Base-by-base conservation (phyloP, 2,113 vertebrate species). In the Penelope pileata region DNA sequence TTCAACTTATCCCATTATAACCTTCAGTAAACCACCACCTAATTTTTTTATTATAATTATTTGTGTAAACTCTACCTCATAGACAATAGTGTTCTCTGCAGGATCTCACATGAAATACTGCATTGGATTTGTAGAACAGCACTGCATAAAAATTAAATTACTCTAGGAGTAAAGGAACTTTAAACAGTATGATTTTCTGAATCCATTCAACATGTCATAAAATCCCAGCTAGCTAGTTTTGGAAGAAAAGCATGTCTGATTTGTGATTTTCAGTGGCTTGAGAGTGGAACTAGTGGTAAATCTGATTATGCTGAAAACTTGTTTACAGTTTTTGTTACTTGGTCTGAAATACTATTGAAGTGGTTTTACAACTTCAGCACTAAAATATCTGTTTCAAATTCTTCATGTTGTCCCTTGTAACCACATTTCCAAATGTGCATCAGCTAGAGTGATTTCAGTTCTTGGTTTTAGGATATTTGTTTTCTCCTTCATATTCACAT, bases 21-120 rank as follows among this genome's bases (percentile, higher is more conserved):
- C 53, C 48, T 90, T 53, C 59, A 88, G 54, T 90, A 90, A 96
- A 96, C 85, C 88, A 90, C 72, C 43, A 73, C 75, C 88, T 95
- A 96, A 95, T 96, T 95, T 94, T 96, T 96, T 95, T 87, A 95
- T 96, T 96, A 95, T 94, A 96, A 96, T 94, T 96, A 93, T 94
- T 91, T 94, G 68, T 94, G 75, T 91, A 95, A 96, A 80, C 82
- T n/a, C 30, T 88, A 86, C 54, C 45, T 95, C 95, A 45, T 5
- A 92, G 91, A 78, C 68, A 88, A 96, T 95, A 93, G 21, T 53
- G 21, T 50, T 91, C 24, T 90, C 50, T 76, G 50, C 88, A 91
- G 40, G 85, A 94, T 58, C 75, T 93, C 79, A 76, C n/a, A 86
- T 82, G 60, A 89, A 92, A 78, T 80, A 88, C n/a, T 66, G 32